phyloP scores from a whole-genome alignment of 2,888 invertebrate species.

The Andrena camellia region DNA sequence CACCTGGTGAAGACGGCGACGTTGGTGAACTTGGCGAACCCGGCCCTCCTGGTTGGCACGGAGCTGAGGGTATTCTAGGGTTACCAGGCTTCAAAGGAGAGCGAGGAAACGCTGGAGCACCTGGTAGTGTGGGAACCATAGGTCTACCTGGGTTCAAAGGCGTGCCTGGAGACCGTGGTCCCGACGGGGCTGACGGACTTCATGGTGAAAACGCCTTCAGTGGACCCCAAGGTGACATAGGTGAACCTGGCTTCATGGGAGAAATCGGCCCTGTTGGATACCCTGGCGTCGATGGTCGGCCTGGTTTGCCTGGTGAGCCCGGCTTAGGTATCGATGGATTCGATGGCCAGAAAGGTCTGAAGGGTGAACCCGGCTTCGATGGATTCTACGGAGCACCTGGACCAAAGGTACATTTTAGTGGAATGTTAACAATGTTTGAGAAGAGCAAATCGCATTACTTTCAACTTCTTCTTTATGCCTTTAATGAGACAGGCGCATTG shows the following conservation, averaged over 20 bases:
- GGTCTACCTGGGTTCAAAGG: constrained; percentile 88
- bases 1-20: constrained; percentile 85
- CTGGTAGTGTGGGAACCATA: constrained; percentile 88
- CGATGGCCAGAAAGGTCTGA: constrained; percentile 72
- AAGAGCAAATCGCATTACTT: not conserved
- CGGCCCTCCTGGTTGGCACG: constrained; percentile 89
- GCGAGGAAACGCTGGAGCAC: constrained; percentile 90
- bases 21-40: constrained; percentile 87
- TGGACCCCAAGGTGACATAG: constrained; percentile 90
- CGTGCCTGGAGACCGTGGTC: constrained; percentile 88
- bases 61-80: constrained; percentile 83
- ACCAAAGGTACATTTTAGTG: constrained; percentile 76
- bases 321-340: constrained; percentile 85
- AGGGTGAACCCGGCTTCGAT: constrained; percentile 82
- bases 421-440: not conserved
- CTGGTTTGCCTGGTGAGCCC: constrained; percentile 89
- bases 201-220: constrained; percentile 88
- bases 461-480: not conserved
- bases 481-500: no score
- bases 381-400: constrained; percentile 84
- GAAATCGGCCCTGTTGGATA: constrained; percentile 90
- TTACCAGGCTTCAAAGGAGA: constrained; percentile 90
- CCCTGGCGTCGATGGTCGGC: constrained; percentile 89
- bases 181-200: constrained; percentile 89
- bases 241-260: constrained; percentile 89